Conservation (phyloP, 2,113 vertebrate species). For the Aramus guarauna region DNA sequence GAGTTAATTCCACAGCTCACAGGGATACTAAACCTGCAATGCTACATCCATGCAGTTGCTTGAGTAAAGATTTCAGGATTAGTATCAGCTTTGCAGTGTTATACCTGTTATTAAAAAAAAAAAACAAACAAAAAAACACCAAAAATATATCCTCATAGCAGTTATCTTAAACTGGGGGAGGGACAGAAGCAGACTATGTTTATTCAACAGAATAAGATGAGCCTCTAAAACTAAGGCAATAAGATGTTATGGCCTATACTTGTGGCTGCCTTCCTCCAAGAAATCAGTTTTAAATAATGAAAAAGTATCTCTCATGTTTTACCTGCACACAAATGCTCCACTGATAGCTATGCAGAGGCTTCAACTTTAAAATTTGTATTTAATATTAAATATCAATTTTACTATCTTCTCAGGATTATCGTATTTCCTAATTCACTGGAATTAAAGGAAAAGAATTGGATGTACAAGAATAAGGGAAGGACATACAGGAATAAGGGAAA, state of each 20-base stretch:
- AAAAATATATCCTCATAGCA: neutral
- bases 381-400: neutral
- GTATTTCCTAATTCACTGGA: neutral
- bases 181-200: neutral
- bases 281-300: neutral
- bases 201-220: neutral
- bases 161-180: neutral
- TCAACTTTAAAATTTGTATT: neutral
- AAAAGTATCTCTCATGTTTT: neutral
- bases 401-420: neutral
- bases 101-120: neutral
- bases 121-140: neutral
- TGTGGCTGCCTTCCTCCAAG: neutral
- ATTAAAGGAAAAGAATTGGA: neutral
- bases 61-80: neutral
- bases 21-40: neutral
- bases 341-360: neutral
- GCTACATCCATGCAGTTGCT: neutral
- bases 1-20: neutral
- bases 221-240: neutral
- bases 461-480: neutral
- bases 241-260: neutral
- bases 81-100: neutral
- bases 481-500: neutral
- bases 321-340: neutral